Evolutionary conservation across 2,797 vertebrate genomes (phyloP), one percentile per base, ranked within the genome.

Genomic region (Bryconaethiops microstoma): DNA sequence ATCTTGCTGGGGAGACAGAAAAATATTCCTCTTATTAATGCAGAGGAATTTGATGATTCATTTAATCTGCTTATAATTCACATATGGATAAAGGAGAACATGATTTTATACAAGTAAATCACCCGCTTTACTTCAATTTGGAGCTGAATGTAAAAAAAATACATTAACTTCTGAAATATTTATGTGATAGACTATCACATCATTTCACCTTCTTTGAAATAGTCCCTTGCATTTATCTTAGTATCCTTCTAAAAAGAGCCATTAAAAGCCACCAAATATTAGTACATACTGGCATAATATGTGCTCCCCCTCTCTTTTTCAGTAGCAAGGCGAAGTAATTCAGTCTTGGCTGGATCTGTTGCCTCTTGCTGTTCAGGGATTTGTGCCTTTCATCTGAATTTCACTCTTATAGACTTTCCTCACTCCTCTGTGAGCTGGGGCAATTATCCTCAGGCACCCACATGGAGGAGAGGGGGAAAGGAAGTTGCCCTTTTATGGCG

Each of bases 351-450:
- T 9, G 7, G 21, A 17, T 65, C n/a, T 40, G 25, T 62, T 79
- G 67, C 71, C 50, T 55, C 6, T 7, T 19, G 2, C 42, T 79
- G 74, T 64, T 69, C 59, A 17, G 48, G 57, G 74, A 79, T 77
- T 48, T 79, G 71, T 64, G 16, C 23, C 17, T 80, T 67, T 86
- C 59, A 82, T 77, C 70, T 79, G 57, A 76, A 69, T 75, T 79
- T 79, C 74, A 79, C 70, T 67, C 70, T 76, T 74, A 25, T 29
- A 45, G 59, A 72, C 64, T 69, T 77, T 73, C 5, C 63, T 70
- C 54, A 62, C 69, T 48, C 52, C 75, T 83, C 76, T 76, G 17
- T 83, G 55, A 80, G 62, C 21, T 52, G 68, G 21, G 55, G 68
- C 65, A 76, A 79, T 85, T 78, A 74, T 82, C 74, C 65, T 81